Evolutionary conservation across 2,113 vertebrate species (phyloP).

Genomic region (Formicarius rufipectus): DNA sequence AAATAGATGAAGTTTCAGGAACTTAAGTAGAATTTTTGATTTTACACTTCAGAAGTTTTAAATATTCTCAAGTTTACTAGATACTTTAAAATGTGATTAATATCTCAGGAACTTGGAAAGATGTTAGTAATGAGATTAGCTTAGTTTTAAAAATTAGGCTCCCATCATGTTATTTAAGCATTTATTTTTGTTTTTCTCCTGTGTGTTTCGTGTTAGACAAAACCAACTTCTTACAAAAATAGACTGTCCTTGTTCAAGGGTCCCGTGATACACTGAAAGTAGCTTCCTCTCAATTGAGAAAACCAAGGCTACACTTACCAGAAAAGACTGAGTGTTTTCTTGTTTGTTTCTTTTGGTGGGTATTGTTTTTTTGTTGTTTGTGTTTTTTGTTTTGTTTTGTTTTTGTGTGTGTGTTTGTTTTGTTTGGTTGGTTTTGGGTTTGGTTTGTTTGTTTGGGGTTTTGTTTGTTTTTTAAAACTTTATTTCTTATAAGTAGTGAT

Average conservation of each 20-base stretch:
- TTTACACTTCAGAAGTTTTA: background rate
- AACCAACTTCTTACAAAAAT: conserved; percentile 14
- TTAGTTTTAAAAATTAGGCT: background rate
- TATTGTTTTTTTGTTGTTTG: background rate
- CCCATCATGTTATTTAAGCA: background rate
- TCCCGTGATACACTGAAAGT: background rate
- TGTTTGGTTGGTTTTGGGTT: no score
- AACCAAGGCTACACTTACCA: conserved; percentile 29
- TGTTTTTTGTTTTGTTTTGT: background rate
- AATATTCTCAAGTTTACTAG: background rate
- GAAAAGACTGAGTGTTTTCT: conserved; percentile 26
- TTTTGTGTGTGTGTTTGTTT: background rate
- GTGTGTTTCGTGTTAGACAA: background rate
- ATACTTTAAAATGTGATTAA: background rate
- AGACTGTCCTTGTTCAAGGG: conserved; percentile 23
- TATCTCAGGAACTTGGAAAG: background rate
- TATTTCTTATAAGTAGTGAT: conserved; percentile 10
- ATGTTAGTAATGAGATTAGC: background rate
- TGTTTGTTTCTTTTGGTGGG: background rate
- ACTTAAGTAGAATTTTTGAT: background rate
- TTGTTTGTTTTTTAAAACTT: background rate
- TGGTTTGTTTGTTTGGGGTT: background rate
- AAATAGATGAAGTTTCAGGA: background rate
- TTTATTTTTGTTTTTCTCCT: background rate
- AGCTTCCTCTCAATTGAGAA: conserved; percentile 53